Evolutionary conservation across 2,888 invertebrate species (phyloP).

Genomic region (Thecocarcelia acutangulata): DNA sequence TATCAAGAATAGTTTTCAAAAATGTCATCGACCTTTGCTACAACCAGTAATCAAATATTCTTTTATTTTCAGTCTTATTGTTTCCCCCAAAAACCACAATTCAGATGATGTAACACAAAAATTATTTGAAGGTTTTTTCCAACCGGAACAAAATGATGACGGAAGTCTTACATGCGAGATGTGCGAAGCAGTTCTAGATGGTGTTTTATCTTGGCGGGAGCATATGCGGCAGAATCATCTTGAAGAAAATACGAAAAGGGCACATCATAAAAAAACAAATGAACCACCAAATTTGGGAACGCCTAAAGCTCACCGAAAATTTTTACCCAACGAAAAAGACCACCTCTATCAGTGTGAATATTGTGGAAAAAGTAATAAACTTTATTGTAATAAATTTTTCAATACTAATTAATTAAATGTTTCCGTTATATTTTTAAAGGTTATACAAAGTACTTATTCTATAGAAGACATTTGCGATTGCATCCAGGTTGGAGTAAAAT

Average conservation of each 20-base stretch:
- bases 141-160: slow-evolving; percentile 13
- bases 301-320: background rate
- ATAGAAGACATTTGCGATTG: slow-evolving; percentile 33
- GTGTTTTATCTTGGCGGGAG: slow-evolving; percentile 31
- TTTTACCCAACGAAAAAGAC: background rate
- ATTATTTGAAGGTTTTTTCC: background rate
- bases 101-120: background rate
- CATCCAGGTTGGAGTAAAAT: slow-evolving; percentile 46
- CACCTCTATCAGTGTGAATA: slow-evolving; percentile 43
- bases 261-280: slow-evolving; percentile 19
- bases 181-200: slow-evolving; percentile 36
- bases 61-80: background rate
- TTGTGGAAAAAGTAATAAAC: slow-evolving; percentile 56
- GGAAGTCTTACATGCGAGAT: slow-evolving; percentile 32
- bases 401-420: no score
- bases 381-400: no score
- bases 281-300: background rate
- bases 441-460: slow-evolving; percentile 7
- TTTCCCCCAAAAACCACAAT: no score
- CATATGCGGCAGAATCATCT: slow-evolving; percentile 38
- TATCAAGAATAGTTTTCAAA: no score
- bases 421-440: slow-evolving; percentile 5
- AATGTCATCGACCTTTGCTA: no score
- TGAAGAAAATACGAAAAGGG: slow-evolving; percentile 12
- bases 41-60: no score